Evolutionary conservation across 2,797 vertebrate species (phyloP).

Genomic region (Oreortyx pictus): DNA sequence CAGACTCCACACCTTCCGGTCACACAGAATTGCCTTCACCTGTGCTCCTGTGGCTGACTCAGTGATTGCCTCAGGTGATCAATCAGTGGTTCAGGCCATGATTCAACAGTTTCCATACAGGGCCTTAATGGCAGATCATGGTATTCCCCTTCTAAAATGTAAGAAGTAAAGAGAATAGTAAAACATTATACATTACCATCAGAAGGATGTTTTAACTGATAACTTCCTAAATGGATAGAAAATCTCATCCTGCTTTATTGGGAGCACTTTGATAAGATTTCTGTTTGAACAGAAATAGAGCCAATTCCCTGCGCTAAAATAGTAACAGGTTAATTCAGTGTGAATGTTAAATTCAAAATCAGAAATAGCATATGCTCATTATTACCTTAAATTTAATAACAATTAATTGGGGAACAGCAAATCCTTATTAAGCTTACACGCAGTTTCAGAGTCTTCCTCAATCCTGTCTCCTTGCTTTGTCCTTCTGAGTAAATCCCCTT

Average conservation of each 20-base stretch:
- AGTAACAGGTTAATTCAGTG: neutral
- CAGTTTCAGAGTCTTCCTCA: slow-evolving; percentile 11
- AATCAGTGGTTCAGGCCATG: too few species aligned
- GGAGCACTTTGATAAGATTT: neutral
- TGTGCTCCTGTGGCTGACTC: too few species aligned
- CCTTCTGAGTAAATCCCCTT: slow-evolving; percentile 15
- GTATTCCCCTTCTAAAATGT: neutral
- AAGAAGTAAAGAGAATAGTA: neutral
- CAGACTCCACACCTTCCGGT: too few species aligned
- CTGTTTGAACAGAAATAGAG: neutral
- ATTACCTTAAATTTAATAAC: slow-evolving; percentile 9
- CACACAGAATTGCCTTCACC: too few species aligned
- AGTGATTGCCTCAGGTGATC: too few species aligned
- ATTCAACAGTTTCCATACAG: too few species aligned
- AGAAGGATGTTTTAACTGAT: neutral
- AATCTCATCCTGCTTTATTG: neutral
- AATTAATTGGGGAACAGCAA: slow-evolving; percentile 7
- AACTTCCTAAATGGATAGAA: neutral
- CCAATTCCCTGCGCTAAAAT: neutral
- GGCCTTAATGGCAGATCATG: neutral
- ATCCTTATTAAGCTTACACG: neutral
- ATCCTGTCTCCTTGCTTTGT: slow-evolving; percentile 23
- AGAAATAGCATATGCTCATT: neutral
- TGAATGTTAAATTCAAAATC: neutral
- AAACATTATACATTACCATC: neutral